These are phyloP conservation scores for Lasioglossum albipes DNA, from an alignment of 1,140 invertebrate genomes.

Conservation along the genomic window DNA sequence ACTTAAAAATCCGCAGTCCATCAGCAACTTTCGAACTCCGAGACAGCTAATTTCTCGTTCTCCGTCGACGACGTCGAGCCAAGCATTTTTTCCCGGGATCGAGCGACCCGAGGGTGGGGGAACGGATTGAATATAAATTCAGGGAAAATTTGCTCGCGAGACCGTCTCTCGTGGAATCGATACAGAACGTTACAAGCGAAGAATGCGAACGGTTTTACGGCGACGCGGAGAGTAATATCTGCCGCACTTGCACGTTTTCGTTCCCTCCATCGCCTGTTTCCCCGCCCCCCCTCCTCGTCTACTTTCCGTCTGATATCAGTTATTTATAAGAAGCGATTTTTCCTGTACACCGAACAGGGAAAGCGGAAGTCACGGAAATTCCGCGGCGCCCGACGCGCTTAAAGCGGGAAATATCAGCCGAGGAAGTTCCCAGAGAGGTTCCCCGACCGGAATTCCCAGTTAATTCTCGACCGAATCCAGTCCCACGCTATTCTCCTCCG, in stretches of 20 bases:
- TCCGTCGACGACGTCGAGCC: too few relatives aligned
- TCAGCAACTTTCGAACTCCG: too few relatives aligned
- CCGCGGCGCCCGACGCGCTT: background rate
- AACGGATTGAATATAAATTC: slow-evolving; percentile 1
- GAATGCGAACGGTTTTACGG: slow-evolving; percentile 3
- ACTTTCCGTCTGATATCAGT: background rate
- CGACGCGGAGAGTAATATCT: background rate
- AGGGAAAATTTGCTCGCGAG: background rate
- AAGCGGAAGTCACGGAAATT: background rate
- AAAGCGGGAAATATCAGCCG: background rate
- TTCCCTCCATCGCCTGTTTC: background rate
- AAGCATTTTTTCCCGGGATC: too few relatives aligned
- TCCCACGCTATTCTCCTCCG: too few relatives aligned
- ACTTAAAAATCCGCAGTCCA: too few relatives aligned
- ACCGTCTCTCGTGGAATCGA: background rate
- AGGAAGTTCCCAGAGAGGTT: background rate
- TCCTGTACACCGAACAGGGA: background rate
- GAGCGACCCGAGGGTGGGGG: too few relatives aligned
- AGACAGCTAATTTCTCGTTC: too few relatives aligned
- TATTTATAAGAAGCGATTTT: slow-evolving; percentile 3
- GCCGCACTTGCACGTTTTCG: slow-evolving; percentile 5
- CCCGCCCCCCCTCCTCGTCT: background rate
- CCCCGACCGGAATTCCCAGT: background rate
- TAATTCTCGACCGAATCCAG: background rate
- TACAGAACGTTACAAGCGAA: slow-evolving; percentile 3